Evolutionary conservation across 2,888 invertebrate genomes (phyloP).

Genomic region (Leptinotarsa rubiginosa): DNA sequence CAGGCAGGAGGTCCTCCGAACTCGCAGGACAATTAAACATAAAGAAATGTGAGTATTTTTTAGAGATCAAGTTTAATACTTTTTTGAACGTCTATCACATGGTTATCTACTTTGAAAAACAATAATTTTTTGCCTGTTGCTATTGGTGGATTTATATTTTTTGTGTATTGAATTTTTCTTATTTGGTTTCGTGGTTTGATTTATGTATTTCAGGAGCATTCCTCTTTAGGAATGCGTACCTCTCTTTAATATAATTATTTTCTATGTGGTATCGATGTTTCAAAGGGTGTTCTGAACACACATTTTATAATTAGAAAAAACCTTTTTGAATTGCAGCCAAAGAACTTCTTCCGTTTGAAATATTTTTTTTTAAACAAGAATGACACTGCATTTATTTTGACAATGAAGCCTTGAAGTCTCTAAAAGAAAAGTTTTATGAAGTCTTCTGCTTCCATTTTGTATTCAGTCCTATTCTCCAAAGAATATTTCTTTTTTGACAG

Average conservation of each 20-base stretch:
- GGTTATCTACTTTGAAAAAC: constrained; percentile 55
- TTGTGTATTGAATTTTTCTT: constrained; percentile 23
- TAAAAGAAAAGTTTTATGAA: too few relatives aligned
- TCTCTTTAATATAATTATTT: constrained; percentile 47
- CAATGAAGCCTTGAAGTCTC: too few relatives aligned
- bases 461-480: too few relatives aligned
- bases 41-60: constrained; percentile 30
- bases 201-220: constrained; percentile 52
- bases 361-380: too few relatives aligned
- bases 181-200: constrained; percentile 41
- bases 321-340: too few relatives aligned
- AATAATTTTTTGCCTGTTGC: constrained; percentile 38
- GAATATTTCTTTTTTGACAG: neutral
- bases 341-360: too few relatives aligned
- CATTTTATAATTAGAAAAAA: neutral
- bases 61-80: constrained; percentile 6
- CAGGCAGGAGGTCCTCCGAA: constrained; percentile 51
- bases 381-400: too few relatives aligned
- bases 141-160: constrained; percentile 39
- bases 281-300: constrained; percentile 31
- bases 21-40: constrained; percentile 51
- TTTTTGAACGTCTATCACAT: constrained; percentile 29
- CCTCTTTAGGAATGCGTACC: constrained; percentile 41
- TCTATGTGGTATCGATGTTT: constrained; percentile 48
- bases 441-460: too few relatives aligned